Conservation (phyloP, 2,888 invertebrate species). For the Pollenia griseotomentosa region DNA sequence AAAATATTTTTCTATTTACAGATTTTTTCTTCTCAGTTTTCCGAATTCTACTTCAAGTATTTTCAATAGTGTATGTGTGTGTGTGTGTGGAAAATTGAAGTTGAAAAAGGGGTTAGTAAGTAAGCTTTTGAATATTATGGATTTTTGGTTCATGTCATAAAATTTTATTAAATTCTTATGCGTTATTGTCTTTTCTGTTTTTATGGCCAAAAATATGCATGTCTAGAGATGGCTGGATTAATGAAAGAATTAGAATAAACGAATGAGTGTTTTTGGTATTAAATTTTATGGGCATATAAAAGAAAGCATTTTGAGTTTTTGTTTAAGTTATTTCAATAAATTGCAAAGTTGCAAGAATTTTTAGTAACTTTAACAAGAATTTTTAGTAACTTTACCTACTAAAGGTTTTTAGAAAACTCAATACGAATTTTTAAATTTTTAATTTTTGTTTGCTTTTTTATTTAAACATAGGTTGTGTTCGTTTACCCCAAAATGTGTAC, state of each 20-base stretch:
- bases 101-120: conserved; percentile 33
- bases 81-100: conserved; percentile 25
- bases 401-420: too few relatives aligned
- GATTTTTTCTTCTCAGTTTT: neutral
- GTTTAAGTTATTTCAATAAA: too few relatives aligned
- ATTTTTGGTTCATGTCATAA: conserved; percentile 50
- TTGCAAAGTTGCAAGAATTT: too few relatives aligned
- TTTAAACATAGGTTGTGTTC: too few relatives aligned
- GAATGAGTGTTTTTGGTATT: neutral
- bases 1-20: neutral
- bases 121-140: conserved; percentile 42
- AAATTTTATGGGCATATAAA: conserved; percentile 22
- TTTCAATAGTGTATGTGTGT: neutral
- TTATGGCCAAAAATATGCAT: conserved; percentile 4
- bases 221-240: conserved; percentile 1
- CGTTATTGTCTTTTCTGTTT: neutral
- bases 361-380: too few relatives aligned
- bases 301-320: neutral
- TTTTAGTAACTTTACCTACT: too few relatives aligned
- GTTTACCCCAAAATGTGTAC: too few relatives aligned
- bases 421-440: too few relatives aligned
- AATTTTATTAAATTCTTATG: conserved; percentile 42
- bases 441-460: too few relatives aligned
- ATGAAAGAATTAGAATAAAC: neutral
- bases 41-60: neutral